Evolutionary conservation across 1,140 invertebrate species (phyloP).

Genomic region (Diachasma alloeum): DNA sequence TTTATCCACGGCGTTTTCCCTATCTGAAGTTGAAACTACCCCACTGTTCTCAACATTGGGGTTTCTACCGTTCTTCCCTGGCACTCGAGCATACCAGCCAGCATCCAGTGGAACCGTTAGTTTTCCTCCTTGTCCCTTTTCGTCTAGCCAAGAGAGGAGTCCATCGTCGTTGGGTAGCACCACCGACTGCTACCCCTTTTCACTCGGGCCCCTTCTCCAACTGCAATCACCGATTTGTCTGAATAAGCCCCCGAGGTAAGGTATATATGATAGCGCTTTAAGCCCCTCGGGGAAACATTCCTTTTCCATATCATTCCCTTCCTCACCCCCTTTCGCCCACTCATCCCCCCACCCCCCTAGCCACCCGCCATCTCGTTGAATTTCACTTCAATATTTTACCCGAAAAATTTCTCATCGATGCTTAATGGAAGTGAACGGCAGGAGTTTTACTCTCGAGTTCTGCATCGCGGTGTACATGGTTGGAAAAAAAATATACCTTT

Average conservation of each 20-base stretch:
- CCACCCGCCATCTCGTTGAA: constrained; percentile 8
- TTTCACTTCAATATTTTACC: constrained; percentile 22
- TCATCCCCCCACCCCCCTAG: too few relatives aligned
- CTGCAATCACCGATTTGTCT: constrained; percentile 63
- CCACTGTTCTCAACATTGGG: neutral
- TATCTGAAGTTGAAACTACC: neutral
- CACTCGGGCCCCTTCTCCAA: constrained; percentile 32
- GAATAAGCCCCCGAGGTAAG: constrained; percentile 56
- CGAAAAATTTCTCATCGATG: constrained; percentile 54
- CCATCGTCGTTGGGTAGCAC: constrained; percentile 25
- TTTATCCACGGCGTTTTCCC: constrained; percentile 15
- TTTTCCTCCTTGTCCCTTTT: constrained; percentile 1
- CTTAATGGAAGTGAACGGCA: constrained; percentile 45
- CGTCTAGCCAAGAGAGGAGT: constrained; percentile 15
- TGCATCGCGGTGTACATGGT: neutral
- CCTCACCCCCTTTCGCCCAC: too few relatives aligned
- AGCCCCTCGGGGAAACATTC: constrained; percentile 58
- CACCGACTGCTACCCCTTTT: constrained; percentile 43
- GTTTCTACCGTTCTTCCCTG: neutral
- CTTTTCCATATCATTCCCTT: constrained; percentile 42
- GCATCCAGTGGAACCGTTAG: neutral
- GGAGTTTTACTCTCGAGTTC: neutral
- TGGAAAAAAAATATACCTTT: neutral
- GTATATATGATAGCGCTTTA: constrained; percentile 44
- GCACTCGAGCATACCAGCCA: constrained; percentile 4